Evolutionary conservation across 2,797 vertebrate species (phyloP).

Genomic region (Channa striata): DNA sequence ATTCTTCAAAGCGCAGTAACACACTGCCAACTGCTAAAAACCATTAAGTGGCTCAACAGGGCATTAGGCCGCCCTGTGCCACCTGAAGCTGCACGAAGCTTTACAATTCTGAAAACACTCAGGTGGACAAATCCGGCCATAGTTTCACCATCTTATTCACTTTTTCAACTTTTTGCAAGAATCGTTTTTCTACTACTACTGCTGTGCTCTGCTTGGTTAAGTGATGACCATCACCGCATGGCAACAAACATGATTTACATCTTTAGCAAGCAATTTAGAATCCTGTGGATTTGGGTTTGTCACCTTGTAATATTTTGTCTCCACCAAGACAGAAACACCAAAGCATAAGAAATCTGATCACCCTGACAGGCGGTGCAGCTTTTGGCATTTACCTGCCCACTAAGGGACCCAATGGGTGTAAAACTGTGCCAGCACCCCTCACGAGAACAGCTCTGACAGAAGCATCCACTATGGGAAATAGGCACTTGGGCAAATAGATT

Average conservation of each 20-base stretch:
- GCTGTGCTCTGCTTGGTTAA: slow-evolving; percentile 21
- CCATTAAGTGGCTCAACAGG: slow-evolving; percentile 47
- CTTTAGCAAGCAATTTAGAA: slow-evolving; percentile 14
- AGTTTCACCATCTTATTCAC: not conserved
- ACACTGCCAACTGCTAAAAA: slow-evolving; percentile 20
- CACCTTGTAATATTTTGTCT: slow-evolving; percentile 37
- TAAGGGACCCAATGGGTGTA: slow-evolving; percentile 45
- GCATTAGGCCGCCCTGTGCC: slow-evolving; percentile 37
- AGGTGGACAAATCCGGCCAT: not conserved
- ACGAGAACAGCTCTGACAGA: slow-evolving; percentile 63
- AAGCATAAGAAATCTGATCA: slow-evolving; percentile 38
- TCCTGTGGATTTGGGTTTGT: slow-evolving; percentile 34
- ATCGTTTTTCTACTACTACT: not conserved
- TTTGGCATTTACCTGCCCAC: slow-evolving; percentile 63
- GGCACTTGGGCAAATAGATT: slow-evolving; percentile 57
- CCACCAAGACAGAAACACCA: slow-evolving; percentile 35
- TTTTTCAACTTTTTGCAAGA: not conserved
- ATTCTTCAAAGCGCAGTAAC: slow-evolving; percentile 3
- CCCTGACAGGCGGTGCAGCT: slow-evolving; percentile 35
- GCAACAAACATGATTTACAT: slow-evolving; percentile 31
- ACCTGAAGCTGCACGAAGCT: slow-evolving; percentile 41
- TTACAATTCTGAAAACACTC: slow-evolving; percentile 3
- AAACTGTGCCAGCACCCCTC: slow-evolving; percentile 45
- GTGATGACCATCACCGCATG: slow-evolving; percentile 11
- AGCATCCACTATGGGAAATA: slow-evolving; percentile 66